Evolutionary conservation across 2,113 vertebrate genomes (phyloP).

Genomic region (Cnemophilus loriae): DNA sequence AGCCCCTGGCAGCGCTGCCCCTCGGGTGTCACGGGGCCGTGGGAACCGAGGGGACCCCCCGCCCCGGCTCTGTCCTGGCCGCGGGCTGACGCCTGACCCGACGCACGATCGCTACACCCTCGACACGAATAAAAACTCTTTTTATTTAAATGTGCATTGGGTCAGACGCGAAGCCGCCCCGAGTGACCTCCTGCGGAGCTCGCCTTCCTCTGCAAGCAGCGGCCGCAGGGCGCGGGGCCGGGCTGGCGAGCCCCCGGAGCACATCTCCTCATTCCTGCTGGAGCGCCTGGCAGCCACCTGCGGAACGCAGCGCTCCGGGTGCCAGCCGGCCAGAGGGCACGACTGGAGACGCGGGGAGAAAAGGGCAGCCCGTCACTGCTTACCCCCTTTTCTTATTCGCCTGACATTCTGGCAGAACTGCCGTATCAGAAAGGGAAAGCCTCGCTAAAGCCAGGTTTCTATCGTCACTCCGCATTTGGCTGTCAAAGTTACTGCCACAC

Average conservation of each 20-base stretch:
- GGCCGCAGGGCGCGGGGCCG: neutral
- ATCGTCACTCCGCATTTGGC: neutral
- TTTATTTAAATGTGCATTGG: neutral
- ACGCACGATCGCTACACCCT: neutral
- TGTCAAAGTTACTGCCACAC: neutral
- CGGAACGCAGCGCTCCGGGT: neutral
- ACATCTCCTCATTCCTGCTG: neutral
- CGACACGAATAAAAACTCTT: neutral
- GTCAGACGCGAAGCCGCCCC: too few relatives aligned
- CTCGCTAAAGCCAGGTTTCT: neutral
- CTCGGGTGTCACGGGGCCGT: neutral
- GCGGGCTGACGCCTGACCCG: neutral
- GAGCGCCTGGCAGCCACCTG: neutral
- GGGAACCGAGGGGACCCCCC: neutral
- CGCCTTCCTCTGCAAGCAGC: neutral
- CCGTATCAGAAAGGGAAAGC: neutral
- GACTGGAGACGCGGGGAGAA: fast-evolving
- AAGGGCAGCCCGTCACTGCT: neutral
- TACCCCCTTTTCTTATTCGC: neutral
- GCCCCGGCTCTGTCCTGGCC: neutral
- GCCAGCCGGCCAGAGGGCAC: neutral
- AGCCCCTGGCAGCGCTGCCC: neutral
- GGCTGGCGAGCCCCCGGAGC: neutral
- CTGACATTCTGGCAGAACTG: neutral
- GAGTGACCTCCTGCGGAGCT: neutral